These are phyloP conservation scores for Eutrigla gurnardus DNA, from an alignment of 2,797 vertebrate species.

Conservation along the genomic window DNA sequence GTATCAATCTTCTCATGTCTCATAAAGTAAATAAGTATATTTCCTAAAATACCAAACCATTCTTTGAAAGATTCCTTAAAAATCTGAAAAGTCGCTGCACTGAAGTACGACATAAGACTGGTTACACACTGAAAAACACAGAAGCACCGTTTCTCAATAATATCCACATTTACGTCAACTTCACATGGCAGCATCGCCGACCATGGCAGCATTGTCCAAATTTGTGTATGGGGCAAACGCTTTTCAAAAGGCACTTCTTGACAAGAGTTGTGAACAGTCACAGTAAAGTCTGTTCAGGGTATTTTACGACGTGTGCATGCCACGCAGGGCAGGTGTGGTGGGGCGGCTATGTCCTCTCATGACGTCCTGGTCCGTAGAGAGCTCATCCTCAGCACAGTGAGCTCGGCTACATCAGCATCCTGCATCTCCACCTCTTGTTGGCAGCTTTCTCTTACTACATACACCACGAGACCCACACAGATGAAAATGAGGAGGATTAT, in stretches of 20 bases:
- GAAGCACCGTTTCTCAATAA: conserved; percentile 13
- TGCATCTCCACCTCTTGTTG: conserved; percentile 77
- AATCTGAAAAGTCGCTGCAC: background rate
- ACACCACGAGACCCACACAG: conserved; percentile 84
- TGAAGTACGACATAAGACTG: conserved; percentile 2
- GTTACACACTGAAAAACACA: conserved; percentile 20
- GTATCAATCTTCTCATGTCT: background rate
- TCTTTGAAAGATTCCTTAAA: background rate
- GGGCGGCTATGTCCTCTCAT: conserved; percentile 61
- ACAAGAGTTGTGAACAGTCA: conserved; percentile 31
- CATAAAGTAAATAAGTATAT: background rate
- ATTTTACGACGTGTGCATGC: conserved; percentile 65
- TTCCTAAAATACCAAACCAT: background rate
- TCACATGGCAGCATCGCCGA: conserved; percentile 15
- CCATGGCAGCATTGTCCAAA: conserved; percentile 11
- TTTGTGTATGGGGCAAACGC: conserved; percentile 1
- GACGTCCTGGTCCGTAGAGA: conserved; percentile 76
- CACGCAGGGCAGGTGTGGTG: conserved; percentile 44
- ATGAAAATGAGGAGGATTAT: conserved; percentile 85
- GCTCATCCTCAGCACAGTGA: conserved; percentile 81
- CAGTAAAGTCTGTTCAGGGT: conserved; percentile 44
- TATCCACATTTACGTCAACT: conserved; percentile 18
- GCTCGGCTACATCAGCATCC: conserved; percentile 80
- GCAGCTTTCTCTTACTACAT: conserved; percentile 84
- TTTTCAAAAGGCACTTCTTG: conserved; percentile 36